These are phyloP conservation scores for Pycnonotus jocosus DNA, from an alignment of 2,113 vertebrate genomes.

Conservation along the genomic window DNA sequence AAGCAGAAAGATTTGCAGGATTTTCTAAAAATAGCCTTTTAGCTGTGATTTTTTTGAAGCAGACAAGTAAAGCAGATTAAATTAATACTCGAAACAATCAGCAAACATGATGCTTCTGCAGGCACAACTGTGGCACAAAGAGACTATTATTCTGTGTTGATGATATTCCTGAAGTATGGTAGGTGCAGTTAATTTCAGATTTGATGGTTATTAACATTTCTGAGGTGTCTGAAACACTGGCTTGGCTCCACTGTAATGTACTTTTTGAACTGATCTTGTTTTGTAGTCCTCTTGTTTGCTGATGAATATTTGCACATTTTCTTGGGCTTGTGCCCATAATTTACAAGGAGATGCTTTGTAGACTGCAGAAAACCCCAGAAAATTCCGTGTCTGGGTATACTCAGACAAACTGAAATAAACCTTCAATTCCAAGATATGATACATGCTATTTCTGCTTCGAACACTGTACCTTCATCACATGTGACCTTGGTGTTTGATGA, in stretches of 20 bases:
- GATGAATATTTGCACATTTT: slow-evolving; percentile 27
- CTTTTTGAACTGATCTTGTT: not conserved
- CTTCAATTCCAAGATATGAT: not conserved
- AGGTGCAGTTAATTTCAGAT: not conserved
- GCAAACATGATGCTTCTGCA: not conserved
- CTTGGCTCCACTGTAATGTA: not conserved
- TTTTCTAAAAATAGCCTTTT: slow-evolving; percentile 37
- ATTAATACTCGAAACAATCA: not conserved
- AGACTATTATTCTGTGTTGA: not conserved
- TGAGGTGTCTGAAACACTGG: not conserved
- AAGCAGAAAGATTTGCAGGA: not conserved
- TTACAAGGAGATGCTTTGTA: not conserved
- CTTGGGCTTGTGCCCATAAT: slow-evolving; percentile 13
- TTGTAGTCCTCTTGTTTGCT: not conserved
- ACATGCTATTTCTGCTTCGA: not conserved
- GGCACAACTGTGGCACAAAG: not conserved
- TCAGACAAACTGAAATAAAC: not conserved
- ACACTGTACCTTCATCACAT: not conserved
- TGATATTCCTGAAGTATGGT: not conserved
- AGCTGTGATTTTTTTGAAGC: slow-evolving; percentile 44
- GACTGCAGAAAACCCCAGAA: not conserved
- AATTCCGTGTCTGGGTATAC: slow-evolving; percentile 16
- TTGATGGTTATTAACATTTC: not conserved
- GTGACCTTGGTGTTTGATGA: not conserved
- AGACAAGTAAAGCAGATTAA: slow-evolving; percentile 34